Percentiles rank a stretch among this genome's conserved stretches.
Evolutionary conservation across 2,797 vertebrate genomes (phyloP).

Genomic region (Tenualosa thibaudeaui): DNA sequence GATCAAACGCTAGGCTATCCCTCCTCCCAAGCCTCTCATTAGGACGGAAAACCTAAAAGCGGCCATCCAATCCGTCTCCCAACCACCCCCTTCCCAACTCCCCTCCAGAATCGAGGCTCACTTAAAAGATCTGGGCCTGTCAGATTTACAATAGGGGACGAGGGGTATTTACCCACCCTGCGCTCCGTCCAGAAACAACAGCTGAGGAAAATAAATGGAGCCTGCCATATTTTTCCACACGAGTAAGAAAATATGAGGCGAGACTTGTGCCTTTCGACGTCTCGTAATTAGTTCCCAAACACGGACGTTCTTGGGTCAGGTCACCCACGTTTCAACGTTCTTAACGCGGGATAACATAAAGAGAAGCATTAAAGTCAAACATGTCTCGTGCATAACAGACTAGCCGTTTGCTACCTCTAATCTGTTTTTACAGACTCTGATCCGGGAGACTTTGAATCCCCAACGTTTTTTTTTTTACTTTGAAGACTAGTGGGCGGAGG

Average conservation of each 20-base stretch:
- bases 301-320: conserved; percentile 76
- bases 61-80: conserved; percentile 76
- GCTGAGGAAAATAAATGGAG: conserved; percentile 82
- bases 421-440: conserved; percentile 72
- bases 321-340: conserved; percentile 73
- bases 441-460: conserved; percentile 63
- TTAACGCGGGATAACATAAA: conserved; percentile 77
- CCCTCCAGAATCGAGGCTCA: conserved; percentile 77
- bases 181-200: conserved; percentile 80
- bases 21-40: conserved; percentile 80
- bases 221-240: conserved; percentile 80
- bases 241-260: conserved; percentile 79
- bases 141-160: conserved; percentile 81
- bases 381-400: conserved; percentile 69
- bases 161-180: conserved; percentile 76
- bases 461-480: neutral
- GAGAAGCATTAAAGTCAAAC: conserved; percentile 79
- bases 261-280: conserved; percentile 76
- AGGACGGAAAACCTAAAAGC: conserved; percentile 75
- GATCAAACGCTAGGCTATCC: conserved; percentile 78
- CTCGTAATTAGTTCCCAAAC: conserved; percentile 83
- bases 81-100: conserved; percentile 62
- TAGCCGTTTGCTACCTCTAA: conserved; percentile 68
- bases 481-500: neutral
- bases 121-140: conserved; percentile 79